A percentile compares a stretch with the other conserved stretches of the same genome.
Evolutionary conservation across 2,888 invertebrate species (phyloP).

Genomic region (Polymixis lichenea): DNA sequence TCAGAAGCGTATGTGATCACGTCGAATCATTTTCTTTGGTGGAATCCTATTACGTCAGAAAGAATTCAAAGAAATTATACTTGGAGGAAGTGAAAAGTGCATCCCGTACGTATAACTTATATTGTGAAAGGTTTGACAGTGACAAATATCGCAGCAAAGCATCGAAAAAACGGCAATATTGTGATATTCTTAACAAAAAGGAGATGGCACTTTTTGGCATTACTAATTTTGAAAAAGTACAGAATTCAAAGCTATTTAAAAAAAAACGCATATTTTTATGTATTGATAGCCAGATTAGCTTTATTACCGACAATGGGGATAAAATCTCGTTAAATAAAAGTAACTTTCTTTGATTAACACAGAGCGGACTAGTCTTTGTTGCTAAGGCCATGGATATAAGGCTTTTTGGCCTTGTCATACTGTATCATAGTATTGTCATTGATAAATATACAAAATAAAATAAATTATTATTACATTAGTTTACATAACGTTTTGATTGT

Average conservation of each 20-base stretch:
- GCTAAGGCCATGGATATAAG: neutral
- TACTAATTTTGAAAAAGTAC: neutral
- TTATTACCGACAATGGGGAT: neutral
- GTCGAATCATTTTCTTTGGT: too few species aligned
- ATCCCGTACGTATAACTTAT: too few species aligned
- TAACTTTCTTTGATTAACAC: neutral
- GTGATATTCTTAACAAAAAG: too few species aligned
- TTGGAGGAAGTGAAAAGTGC: too few species aligned
- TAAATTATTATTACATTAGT: too few species aligned
- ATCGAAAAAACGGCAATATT: too few species aligned
- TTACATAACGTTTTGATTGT: neutral
- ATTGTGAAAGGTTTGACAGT: too few species aligned
- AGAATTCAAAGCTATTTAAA: neutral
- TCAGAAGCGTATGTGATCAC: too few species aligned
- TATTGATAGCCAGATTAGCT: neutral
- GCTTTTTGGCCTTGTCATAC: neutral
- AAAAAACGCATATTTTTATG: neutral
- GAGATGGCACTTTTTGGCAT: neutral
- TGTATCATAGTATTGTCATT: neutral
- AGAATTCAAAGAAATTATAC: too few species aligned
- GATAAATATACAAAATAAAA: neutral
- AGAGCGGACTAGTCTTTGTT: neutral
- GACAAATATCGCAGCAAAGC: too few species aligned
- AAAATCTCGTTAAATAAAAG: neutral
- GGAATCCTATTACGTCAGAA: too few species aligned